Evolutionary conservation across 2,113 vertebrate species (phyloP).

Genomic region (Porphyrio hochstetteri): DNA sequence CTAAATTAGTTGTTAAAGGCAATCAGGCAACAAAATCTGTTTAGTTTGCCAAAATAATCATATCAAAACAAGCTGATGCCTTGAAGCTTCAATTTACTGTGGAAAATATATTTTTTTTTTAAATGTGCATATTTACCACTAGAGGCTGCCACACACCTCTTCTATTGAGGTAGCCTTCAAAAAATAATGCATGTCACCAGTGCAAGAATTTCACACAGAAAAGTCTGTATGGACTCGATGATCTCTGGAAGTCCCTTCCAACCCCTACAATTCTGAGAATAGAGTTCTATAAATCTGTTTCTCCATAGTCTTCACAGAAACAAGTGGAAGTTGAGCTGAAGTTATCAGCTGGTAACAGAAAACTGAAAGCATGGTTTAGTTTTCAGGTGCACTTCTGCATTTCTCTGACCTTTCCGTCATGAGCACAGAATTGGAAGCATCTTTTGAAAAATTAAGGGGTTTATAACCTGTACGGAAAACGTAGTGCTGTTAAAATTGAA

Average conservation of each 20-base stretch:
- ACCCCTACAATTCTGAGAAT: no score
- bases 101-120: background rate
- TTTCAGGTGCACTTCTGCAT: background rate
- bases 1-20: background rate
- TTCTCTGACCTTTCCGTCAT: background rate
- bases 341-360: background rate
- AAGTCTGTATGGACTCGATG: background rate
- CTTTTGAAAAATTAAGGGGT: background rate
- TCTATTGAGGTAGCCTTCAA: background rate
- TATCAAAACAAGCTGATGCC: background rate
- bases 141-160: conserved; percentile 63
- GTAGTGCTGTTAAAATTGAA: background rate
- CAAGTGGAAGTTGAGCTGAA: background rate
- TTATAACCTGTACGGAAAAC: background rate
- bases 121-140: conserved; percentile 33
- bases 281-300: background rate
- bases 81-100: background rate
- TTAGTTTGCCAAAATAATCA: background rate
- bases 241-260: no score
- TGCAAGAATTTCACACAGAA: background rate
- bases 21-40: background rate
- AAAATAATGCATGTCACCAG: background rate
- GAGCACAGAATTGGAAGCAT: background rate
- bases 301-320: background rate
- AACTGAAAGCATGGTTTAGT: background rate